Base-by-base conservation (phyloP, 2,888 invertebrate genomes). In the Myopa tessellatipennis region DNA sequence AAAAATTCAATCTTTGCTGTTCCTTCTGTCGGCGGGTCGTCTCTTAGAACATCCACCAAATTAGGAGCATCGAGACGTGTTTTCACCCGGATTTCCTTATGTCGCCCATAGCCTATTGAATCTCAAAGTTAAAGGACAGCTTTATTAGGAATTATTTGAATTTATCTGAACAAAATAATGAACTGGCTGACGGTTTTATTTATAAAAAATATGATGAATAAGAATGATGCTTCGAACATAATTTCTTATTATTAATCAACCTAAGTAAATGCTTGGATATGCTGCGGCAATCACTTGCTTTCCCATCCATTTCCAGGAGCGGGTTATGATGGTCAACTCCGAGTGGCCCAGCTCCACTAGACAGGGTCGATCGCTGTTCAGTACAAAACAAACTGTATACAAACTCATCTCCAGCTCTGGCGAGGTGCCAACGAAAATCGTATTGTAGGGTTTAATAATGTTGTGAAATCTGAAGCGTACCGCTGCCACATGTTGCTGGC, bases 391-490 rank as follows among this genome's bases (percentile, higher is more conserved):
- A 16, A 83, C 85, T 3, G 87, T 87, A 26, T 84, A 87, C 3
- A 87, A 78, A 72, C 86, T 85, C 76, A 87, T 58, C 67, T 87
- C 87, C 74, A 87, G 80, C 55, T 87, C 87, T 0, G 87, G 87
- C 0, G 87, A 85, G 3, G 85, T 85, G 63, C 87, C 87, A 34
- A 87, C 83, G 12, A 87, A 79, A 2, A 87, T 81, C 4, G 84
- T 80, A 63, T 83, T 86, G 34, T 80, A 82, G 0, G 84, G 78
- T 74, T 86, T 87, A 3, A 72, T 72, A 14, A 84, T 79, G 18
- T 84, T 82, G 58, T 83, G 81, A 77, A 87, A 87, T 0, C 78
- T 83, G 58, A 83, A 80, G 6, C 87, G 85, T 1, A 84, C 16
- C 0, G 82, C 79, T 6, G 83, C 34, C 0, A 82, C 72, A 52